A percentile compares a stretch with the other conserved stretches of the same genome.
Conservation (phyloP, 2,113 vertebrate genomes). For the Loxodonta africana region DNA sequence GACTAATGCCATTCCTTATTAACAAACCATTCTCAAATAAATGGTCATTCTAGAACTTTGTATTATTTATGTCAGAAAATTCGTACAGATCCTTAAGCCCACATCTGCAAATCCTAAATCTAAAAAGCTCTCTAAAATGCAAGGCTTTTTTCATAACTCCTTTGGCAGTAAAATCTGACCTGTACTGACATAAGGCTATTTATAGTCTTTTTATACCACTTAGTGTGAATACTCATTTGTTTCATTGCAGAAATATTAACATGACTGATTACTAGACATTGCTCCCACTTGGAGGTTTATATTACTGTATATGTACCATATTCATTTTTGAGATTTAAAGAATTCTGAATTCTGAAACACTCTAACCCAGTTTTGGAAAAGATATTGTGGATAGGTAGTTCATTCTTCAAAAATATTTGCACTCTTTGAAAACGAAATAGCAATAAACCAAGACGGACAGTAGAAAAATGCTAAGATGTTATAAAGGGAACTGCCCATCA, state of each 20-base stretch:
- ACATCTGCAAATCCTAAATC: slow-evolving; percentile 49
- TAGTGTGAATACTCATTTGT: slow-evolving; percentile 20
- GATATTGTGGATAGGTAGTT: background rate
- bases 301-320: background rate
- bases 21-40: slow-evolving; percentile 52
- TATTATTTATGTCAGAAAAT: slow-evolving; percentile 29
- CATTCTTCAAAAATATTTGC: slow-evolving; percentile 43
- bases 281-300: slow-evolving; percentile 5
- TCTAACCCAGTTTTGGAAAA: slow-evolving; percentile 55
- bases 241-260: slow-evolving; percentile 59
- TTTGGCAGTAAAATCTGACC: slow-evolving; percentile 61
- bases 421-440: slow-evolving; percentile 51
- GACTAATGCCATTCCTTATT: slow-evolving; percentile 15
- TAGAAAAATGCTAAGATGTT: slow-evolving; percentile 23
- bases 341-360: slow-evolving; percentile 57
- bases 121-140: slow-evolving; percentile 24
- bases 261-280: slow-evolving; percentile 5
- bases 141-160: slow-evolving; percentile 14
- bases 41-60: background rate
- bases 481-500: slow-evolving; percentile 48
- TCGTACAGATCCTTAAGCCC: slow-evolving; percentile 17
- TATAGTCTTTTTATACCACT: slow-evolving; percentile 52
- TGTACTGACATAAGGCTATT: slow-evolving; percentile 31
- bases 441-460: slow-evolving; percentile 8
- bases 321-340: slow-evolving; percentile 56